Evolutionary conservation across 2,113 vertebrate genomes (phyloP).

Genomic region (Cavia porcellus): DNA sequence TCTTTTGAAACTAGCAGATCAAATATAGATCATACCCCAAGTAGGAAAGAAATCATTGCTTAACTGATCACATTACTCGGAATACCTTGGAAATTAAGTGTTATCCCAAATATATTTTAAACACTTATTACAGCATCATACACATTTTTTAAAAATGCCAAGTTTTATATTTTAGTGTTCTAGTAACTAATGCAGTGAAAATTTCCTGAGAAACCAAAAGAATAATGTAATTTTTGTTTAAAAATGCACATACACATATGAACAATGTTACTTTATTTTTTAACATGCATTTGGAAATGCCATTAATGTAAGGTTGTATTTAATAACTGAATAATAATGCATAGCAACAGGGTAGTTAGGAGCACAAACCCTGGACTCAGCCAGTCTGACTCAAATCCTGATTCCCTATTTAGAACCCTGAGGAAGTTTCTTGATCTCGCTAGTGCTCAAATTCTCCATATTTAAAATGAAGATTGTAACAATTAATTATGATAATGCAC

Average conservation of each 20-base stretch:
- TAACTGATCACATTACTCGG: slow-evolving; percentile 53
- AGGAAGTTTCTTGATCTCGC: slow-evolving; percentile 17
- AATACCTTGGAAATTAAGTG: slow-evolving; percentile 51
- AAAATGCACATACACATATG: background rate
- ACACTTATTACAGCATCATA: slow-evolving; percentile 18
- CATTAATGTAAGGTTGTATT: background rate
- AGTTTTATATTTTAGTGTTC: slow-evolving; percentile 57
- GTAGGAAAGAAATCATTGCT: slow-evolving; percentile 15
- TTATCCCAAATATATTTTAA: slow-evolving; percentile 50
- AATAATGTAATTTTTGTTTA: slow-evolving; percentile 18
- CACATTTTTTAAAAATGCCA: slow-evolving; percentile 50
- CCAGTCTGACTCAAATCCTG: background rate
- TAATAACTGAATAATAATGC: background rate
- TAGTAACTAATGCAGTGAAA: slow-evolving; percentile 45
- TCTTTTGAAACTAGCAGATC: slow-evolving; percentile 57
- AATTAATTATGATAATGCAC: background rate
- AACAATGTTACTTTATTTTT: background rate
- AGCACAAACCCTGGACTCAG: background rate
- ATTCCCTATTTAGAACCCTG: background rate
- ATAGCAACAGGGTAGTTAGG: background rate
- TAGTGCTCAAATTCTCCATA: background rate
- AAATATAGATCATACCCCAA: slow-evolving; percentile 49
- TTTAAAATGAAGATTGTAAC: background rate
- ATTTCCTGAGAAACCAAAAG: background rate
- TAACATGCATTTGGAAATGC: background rate